Base-by-base conservation (phyloP, 2,797 vertebrate species). In the Microchirus variegatus region DNA sequence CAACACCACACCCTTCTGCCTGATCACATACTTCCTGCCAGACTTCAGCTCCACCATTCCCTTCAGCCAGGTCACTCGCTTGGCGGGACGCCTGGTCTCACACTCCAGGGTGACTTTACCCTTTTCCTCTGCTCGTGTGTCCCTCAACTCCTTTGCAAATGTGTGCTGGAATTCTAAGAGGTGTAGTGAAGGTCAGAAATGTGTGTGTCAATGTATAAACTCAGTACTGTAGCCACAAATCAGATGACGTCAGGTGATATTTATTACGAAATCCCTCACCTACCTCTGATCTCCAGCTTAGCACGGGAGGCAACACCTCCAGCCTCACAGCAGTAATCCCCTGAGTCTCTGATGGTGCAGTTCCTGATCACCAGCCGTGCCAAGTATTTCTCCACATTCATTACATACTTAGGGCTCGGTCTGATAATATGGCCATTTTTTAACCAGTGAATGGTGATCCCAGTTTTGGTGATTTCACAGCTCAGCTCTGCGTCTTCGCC, bases 241-340 rank as follows among this genome's bases (percentile, higher is more conserved):
- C 22, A 22, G 3, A 22, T 22, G 22, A 22, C 22, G 5, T 31
- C 41, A 35, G 26, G 22, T 41, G 15, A 37, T 10, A 38, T 44
- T 38, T 37, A 40, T 26, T 54, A 19, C 42, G 0, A 51, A 43
- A 18, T 10, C 11, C 15, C 26, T 54, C 49, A 38, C 65, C 15
- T 74, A 97, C 97, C 96, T 94, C 95, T 92, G 78, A 99, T 93
- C 0, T 78, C 91, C 73, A 99, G 73, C 8, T 69, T 94, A 50
- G 96, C 95, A 10, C 91, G 93, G 0, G 94, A 95, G 71, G 91
- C 93, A 8, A 93, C 85, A 12, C 83, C 89, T 2, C 95, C 94
- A 0, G 94, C 93, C 83, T 97, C 94, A 69, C 97, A 99, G 1
- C 92, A 91, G 76, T 99, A 99, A 18, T 95, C 94, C 26, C 96